Conservation (phyloP, 2,797 vertebrate genomes). For the Coranthus polyacanthus region DNA sequence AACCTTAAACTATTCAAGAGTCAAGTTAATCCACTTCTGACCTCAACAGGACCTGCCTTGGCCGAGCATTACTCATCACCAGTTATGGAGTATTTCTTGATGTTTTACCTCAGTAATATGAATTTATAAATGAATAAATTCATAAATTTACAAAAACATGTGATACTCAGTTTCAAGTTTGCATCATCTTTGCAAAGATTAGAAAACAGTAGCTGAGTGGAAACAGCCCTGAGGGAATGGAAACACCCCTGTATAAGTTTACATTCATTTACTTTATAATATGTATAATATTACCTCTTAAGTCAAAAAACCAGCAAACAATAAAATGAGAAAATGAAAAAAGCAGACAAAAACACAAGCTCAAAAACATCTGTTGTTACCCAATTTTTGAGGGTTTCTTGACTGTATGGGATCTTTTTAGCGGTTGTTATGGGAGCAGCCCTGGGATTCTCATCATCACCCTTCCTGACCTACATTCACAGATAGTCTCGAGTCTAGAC, state of each 20-base stretch:
- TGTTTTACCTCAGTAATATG: constrained; percentile 11
- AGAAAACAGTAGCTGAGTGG: constrained; percentile 8
- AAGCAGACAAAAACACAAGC: background rate
- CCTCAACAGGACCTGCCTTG: no score
- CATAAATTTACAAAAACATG: constrained; percentile 51
- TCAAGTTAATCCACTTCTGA: no score
- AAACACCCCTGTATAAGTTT: background rate
- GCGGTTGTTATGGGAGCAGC: constrained; percentile 36
- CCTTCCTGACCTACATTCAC: constrained; percentile 72
- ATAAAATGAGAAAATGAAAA: no score
- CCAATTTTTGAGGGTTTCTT: background rate
- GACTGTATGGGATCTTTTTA: constrained; percentile 9
- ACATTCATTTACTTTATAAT: background rate
- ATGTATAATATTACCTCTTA: background rate
- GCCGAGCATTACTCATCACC: no score
- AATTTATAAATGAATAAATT: constrained; percentile 20
- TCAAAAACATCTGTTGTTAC: background rate
- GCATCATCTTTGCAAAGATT: constrained; percentile 2
- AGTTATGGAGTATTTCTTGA: no score
- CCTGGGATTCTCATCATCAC: constrained; percentile 73
- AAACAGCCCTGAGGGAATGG: background rate
- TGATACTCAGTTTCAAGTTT: constrained; percentile 24
- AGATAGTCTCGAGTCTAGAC: constrained; percentile 39
- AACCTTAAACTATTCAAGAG: no score
- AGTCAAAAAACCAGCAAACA: constrained; percentile 3